Conservation (phyloP, 2,797 vertebrate species). For the Squalus acanthias region DNA sequence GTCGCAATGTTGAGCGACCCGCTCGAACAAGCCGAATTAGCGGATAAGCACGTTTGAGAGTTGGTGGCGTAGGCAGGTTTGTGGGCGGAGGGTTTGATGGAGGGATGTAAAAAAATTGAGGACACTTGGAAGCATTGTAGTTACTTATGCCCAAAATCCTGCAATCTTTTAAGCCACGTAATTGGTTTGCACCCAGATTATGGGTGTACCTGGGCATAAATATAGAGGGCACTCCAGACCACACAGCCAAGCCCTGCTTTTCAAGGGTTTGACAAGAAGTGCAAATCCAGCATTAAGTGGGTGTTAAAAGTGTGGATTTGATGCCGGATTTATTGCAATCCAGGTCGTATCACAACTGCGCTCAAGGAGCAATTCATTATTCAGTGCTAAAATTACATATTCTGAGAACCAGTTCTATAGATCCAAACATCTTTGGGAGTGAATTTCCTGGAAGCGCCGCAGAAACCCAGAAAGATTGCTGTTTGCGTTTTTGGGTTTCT, state of each 20-base stretch:
- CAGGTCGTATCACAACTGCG: not conserved
- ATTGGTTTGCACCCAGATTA: not conserved
- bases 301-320: not conserved
- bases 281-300: not conserved
- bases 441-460: not conserved
- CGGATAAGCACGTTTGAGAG: too few species aligned
- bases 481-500: not conserved
- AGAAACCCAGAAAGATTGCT: not conserved
- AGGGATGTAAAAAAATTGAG: too few species aligned
- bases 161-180: too few species aligned
- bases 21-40: too few species aligned
- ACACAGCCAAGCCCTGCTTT: not conserved
- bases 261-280: not conserved
- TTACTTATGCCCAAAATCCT: too few species aligned
- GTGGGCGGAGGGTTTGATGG: too few species aligned
- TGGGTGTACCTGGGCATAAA: not conserved
- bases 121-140: too few species aligned
- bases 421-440: not conserved
- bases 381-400: not conserved
- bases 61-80: too few species aligned
- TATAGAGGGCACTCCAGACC: not conserved
- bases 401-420: not conserved
- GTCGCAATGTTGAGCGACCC: too few species aligned
- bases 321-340: not conserved
- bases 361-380: not conserved